Evolutionary conservation across 1,140 invertebrate species (phyloP).

Genomic region (Eriocheir sinensis): DNA sequence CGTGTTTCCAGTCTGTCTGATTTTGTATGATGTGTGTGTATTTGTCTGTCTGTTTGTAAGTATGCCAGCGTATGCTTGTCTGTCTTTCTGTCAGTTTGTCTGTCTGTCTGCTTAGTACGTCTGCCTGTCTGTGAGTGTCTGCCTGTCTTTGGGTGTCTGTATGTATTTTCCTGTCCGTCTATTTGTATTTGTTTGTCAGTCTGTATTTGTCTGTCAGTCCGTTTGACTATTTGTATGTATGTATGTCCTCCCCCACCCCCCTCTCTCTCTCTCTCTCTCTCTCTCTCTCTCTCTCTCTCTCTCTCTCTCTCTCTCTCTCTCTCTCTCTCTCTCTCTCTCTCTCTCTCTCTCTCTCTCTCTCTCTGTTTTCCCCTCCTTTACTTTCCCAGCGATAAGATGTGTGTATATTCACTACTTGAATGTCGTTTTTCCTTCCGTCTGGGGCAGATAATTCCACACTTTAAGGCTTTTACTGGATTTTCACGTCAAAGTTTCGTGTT

Average conservation of each 20-base stretch:
- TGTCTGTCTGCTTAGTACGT: no score
- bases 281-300: not conserved
- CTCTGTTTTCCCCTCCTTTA: not conserved
- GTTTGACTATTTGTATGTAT: not conserved
- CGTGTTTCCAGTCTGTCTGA: not conserved
- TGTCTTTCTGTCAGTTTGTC: no score
- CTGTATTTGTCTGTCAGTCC: not conserved
- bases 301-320: slow-evolving; percentile 34
- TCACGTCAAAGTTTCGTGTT: no score
- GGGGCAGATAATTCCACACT: no score
- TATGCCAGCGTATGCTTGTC: slow-evolving; percentile 1
- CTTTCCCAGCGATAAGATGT: no score
- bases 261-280: not conserved
- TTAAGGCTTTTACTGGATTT: no score
- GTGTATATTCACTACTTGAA: no score
- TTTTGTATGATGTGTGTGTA: not conserved
- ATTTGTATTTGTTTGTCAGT: no score
- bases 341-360: slow-evolving; percentile 38
- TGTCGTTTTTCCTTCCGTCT: no score
- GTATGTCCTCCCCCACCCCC: not conserved
- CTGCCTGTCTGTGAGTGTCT: no score
- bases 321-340: not conserved
- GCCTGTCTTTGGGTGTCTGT: not conserved
- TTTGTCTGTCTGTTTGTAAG: not conserved
- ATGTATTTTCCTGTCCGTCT: not conserved